Evolutionary conservation across 2,797 vertebrate species (phyloP).

Genomic region (Sebastes variabilis): DNA sequence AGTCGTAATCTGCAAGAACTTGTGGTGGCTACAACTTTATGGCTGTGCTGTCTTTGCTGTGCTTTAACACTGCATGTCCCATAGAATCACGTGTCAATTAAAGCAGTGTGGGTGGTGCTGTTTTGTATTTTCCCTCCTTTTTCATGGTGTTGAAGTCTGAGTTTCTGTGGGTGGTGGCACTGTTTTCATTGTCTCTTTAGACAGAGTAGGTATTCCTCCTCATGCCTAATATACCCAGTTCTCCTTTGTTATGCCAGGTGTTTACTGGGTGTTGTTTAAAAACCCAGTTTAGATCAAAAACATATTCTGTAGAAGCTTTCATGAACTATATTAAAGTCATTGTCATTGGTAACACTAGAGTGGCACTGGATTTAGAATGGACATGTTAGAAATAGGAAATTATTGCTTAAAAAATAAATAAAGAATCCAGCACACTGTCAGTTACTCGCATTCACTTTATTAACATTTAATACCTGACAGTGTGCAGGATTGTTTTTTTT

Average conservation of each 20-base stretch:
- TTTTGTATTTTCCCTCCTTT: neutral
- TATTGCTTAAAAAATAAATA: neutral
- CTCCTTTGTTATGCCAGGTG: neutral
- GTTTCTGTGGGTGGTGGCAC: neutral
- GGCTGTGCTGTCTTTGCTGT: neutral
- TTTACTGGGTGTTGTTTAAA: neutral
- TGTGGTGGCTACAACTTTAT: neutral
- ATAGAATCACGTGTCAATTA: conserved; percentile 3
- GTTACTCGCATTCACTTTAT: fast-evolving
- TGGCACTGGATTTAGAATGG: neutral
- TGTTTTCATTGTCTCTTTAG: neutral
- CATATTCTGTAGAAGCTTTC: neutral
- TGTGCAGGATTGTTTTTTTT: too few relatives aligned
- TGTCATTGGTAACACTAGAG: neutral
- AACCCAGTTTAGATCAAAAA: neutral
- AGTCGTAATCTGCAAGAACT: conserved; percentile 2
- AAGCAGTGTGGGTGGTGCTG: neutral
- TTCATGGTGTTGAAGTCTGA: conserved; percentile 1
- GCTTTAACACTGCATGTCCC: neutral
- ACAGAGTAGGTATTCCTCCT: neutral
- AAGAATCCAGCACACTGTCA: too few relatives aligned
- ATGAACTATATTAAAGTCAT: neutral
- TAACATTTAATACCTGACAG: neutral
- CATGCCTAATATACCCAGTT: conserved; percentile 4
- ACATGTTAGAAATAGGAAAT: neutral